Conservation (phyloP, 2,888 invertebrate genomes). For the Sminthurides aquaticus region DNA sequence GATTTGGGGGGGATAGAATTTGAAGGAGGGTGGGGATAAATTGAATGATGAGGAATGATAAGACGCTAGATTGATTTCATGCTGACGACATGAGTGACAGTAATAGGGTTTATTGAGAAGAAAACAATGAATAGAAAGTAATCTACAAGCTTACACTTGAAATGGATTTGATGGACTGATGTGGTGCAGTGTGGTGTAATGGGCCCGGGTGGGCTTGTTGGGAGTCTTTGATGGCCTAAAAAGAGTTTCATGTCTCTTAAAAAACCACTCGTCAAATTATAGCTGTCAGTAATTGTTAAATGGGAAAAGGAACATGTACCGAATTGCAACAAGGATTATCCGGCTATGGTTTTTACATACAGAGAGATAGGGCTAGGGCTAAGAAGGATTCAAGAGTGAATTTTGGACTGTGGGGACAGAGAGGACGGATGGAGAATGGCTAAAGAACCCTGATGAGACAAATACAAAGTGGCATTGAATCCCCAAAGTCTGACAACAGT, state of each 20-base stretch:
- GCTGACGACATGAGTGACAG: neutral
- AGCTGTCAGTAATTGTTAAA: conserved; percentile 21
- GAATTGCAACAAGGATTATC: neutral
- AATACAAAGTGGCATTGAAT: conserved; percentile 15
- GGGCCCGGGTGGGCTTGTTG: neutral
- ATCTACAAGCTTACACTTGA: neutral
- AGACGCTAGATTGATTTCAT: neutral
- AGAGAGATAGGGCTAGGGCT: too few relatives aligned
- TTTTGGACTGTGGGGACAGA: too few relatives aligned
- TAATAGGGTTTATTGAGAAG: neutral
- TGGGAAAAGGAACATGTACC: conserved; percentile 6
- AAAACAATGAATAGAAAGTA: neutral
- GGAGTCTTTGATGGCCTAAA: neutral
- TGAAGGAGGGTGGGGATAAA: too few relatives aligned
- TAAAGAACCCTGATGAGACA: conserved; percentile 5
- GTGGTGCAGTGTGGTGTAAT: neutral
- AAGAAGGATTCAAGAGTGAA: too few relatives aligned
- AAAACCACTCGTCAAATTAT: conserved; percentile 24
- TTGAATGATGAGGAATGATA: too few relatives aligned
- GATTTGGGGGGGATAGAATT: too few relatives aligned
- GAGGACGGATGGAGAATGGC: too few relatives aligned
- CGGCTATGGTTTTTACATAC: neutral
- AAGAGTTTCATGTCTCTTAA: too few relatives aligned
- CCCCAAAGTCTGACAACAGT: conserved; percentile 17
- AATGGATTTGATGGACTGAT: neutral